Evolutionary conservation across 2,888 invertebrate species (phyloP), one percentile per base, ranked within the genome.

Genomic region (Drosophila conformis): DNA sequence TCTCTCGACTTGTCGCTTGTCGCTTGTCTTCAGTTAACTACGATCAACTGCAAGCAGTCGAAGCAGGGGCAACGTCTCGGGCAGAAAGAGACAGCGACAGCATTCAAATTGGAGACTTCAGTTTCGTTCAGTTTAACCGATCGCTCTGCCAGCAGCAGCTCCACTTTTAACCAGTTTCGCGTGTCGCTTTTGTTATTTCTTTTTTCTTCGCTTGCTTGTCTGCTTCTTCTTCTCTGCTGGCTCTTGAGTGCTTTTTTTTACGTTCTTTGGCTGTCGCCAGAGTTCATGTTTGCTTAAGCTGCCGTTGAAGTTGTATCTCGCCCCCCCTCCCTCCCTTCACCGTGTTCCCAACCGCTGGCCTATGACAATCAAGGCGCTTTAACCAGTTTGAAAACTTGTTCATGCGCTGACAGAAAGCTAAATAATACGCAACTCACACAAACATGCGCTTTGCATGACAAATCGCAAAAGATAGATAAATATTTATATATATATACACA

Each of bases 121-220:
- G 73, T 74, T 83, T 83, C 83, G 83, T 83, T 73, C 57, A 83
- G 81, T 85, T 82, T 68, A 53, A 71, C 71, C 75, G 73, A 70
- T 74, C 51, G 54, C 66, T 64, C 69, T 70, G 66, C 61, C 65
- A 68, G 38, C 72, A 46, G 46, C 46, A 80, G 86, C 76, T 90
- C 87, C 76, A 87, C 89, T 76, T 87, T 87, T 87, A 87, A 90
- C 87, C 87, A 84, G 87, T 87, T 87, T 84, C 65, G 60, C 46
- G 38, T 53, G 38, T 40, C 46, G 60, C 56, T 38, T 52, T 67
- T 56, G 60, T 36, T 62, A 18, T 25, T 18, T 60, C n/a, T 51
- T 71, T 56, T 35, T 13, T 33, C 18, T 35, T 53, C 15, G 54
- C 40, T 53, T 15, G 33, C 52, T 15, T 38, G 36, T 29, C 48